phyloP scores from a whole-genome alignment of 2,797 vertebrate species.

The Meriones psammophilus region DNA sequence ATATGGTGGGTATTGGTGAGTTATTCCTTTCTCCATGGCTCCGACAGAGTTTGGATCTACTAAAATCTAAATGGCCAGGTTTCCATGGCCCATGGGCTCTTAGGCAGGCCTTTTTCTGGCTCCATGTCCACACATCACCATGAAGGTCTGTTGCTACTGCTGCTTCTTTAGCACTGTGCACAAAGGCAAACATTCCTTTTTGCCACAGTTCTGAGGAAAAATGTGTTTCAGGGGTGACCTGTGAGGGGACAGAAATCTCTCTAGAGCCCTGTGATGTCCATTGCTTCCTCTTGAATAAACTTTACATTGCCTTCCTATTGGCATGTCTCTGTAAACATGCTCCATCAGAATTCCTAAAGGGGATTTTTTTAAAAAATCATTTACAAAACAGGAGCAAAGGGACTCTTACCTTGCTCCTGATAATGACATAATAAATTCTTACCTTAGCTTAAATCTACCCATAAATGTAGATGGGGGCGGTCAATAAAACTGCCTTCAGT shows the following conservation, averaged over 20 bases:
- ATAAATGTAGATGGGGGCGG: not conserved
- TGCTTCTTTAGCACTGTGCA: not conserved
- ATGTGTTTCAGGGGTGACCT: not conserved
- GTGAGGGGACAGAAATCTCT: not conserved
- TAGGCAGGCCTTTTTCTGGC: not conserved
- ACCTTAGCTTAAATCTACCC: not conserved
- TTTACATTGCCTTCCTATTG: not conserved
- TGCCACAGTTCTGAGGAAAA: not conserved
- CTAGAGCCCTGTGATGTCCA: not conserved
- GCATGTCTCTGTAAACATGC: not conserved
- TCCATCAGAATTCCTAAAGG: not conserved
- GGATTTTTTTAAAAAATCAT: not conserved
- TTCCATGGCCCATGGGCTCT: not conserved
- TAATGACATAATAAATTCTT: not conserved
- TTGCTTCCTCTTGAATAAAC: not conserved
- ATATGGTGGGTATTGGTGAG: not conserved
- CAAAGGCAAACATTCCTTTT: not conserved
- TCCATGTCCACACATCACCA: not conserved
- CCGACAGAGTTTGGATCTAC: not conserved
- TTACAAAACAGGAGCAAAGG: constrained; percentile 18
- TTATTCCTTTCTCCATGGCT: not conserved
- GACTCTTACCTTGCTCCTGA: not conserved
- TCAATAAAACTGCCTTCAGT: not conserved
- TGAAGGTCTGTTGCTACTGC: not conserved
- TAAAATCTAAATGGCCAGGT: not conserved